A percentile compares a stretch with the other conserved stretches of the same genome.
Evolutionary conservation across 2,888 invertebrate species (phyloP).

Genomic region (Eupsilia transversa): DNA sequence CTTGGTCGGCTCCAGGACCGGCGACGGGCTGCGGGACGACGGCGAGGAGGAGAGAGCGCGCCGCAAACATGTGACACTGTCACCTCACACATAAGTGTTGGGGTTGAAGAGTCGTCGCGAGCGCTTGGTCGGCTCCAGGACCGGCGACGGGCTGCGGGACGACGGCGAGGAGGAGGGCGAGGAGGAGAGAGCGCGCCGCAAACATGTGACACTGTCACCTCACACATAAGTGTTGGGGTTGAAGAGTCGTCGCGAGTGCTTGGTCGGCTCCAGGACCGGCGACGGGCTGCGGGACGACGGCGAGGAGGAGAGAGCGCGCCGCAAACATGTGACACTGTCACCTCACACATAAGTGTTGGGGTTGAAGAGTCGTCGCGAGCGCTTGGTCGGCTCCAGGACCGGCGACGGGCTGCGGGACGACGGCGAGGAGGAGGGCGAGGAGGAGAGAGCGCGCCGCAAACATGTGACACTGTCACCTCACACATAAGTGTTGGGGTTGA

Average conservation of each 20-base stretch:
- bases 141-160: not conserved
- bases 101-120: constrained; percentile 43
- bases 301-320: fast-evolving
- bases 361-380: constrained; percentile 39
- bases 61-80: not conserved
- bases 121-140: not conserved
- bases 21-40: not conserved
- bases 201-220: not conserved
- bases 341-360: constrained; percentile 27
- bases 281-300: not conserved
- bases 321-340: not conserved
- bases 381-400: not conserved
- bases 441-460: not conserved
- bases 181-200: fast-evolving
- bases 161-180: not conserved
- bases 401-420: not conserved
- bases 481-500: constrained; percentile 35
- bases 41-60: fast-evolving
- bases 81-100: constrained; percentile 14
- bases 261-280: not conserved
- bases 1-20: not conserved
- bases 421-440: not conserved
- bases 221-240: constrained; percentile 34
- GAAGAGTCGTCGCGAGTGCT: constrained; percentile 33
- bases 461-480: not conserved